Base-by-base conservation (phyloP, 2,888 invertebrate genomes). In the Leucoma salicis region DNA sequence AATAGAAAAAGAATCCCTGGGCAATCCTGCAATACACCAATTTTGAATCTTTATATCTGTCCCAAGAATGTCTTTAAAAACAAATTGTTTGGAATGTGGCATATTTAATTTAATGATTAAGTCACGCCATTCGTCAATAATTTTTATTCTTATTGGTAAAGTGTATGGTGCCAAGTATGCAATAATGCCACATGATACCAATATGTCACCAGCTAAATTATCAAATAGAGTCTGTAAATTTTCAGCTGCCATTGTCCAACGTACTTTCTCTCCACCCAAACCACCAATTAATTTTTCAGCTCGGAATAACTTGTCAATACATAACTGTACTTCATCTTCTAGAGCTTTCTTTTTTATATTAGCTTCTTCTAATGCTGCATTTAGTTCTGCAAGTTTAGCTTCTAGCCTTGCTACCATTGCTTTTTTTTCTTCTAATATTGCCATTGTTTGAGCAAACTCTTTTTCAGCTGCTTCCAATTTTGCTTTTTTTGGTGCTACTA, bases 101-200 rank as follows among this genome's bases (percentile, higher is more conserved):
- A 98, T 96, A 2, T 93, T 81, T 44, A 94, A 82, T 14, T 90
- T 77, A 49, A 92, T 90, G 4, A 95, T 93, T 31, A 93, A 91
- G n/a, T 84, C 67, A 45, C 93, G 93, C 97, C 97, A 98, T 49
- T 94, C 92, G 0, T 81, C 76, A 1, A 94, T 90, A 35, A 92
- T 91, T 18, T 83, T 78, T 34, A 81, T 77, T 66, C 95, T 90
- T 57, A 93, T 93, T 12, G 92, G 90, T 35, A 93, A 91, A 4
- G 95, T 96, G 61, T 97, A 96, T 0, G 97, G 95, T 0, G 97
- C 94, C 38, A 98, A 90, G 80, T 98, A 98, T 0, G 97, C 95
- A 53, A 98, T 96, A 27, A 97, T 92, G 11, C 96, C 97, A 69
- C 95, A 94, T 0, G 97, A 96, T 21, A 98, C 91, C 11, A 98